Evolutionary conservation across 30 jellyfish, hydroid and myxozoan species (phyloP), one percentile per base, ranked within the genome.

Genomic region (Cassiopea xamachana): DNA sequence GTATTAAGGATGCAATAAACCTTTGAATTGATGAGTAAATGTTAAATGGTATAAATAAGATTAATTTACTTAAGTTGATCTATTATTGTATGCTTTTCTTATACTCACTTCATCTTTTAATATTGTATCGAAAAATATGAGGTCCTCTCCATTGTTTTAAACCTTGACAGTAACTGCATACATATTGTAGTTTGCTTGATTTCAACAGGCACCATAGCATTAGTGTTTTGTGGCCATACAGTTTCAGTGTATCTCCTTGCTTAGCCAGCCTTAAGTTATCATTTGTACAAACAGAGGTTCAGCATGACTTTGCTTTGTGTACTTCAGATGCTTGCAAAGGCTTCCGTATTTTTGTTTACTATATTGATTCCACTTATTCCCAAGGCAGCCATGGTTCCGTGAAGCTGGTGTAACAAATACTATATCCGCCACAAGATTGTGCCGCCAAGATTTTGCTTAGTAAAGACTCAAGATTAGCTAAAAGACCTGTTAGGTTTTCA

Each of bases 321-420:
- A 55, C 64, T 55, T 3, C 7, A 64, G 39, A 71, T 71, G 50
- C 27, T n/a, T 71, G 80, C 50, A 71, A n/a, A 55, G 15, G 2
- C n/a, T 60, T 43, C 71, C 72, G 10, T 72, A 17, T 74, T 61
- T n/a, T 27, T 14, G 13, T 60, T 60, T 47, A 81, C 67, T 17
- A 5, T 60, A 16, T 82, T 82, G 91, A 39, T 82, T 82, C 91
- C 91, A 55, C 91, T 84, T 84, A 72, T 84, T 84, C 85, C 83
- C 92, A 84, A 84, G 92, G 92, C 85, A 84, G 19, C 70, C 84
- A 51, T 48, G 92, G 92, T 84, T 84, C 92, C 78, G 92, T 46
- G 85, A 84, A 84, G 92, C 55, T 84, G 92, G 61, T 48, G 92
- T 69, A 51, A 15, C 85, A 17, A 79, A 46, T 27, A 64, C 50